phyloP scores from a whole-genome alignment of 1,140 invertebrate species.

The Sminthurinus signatus region DNA sequence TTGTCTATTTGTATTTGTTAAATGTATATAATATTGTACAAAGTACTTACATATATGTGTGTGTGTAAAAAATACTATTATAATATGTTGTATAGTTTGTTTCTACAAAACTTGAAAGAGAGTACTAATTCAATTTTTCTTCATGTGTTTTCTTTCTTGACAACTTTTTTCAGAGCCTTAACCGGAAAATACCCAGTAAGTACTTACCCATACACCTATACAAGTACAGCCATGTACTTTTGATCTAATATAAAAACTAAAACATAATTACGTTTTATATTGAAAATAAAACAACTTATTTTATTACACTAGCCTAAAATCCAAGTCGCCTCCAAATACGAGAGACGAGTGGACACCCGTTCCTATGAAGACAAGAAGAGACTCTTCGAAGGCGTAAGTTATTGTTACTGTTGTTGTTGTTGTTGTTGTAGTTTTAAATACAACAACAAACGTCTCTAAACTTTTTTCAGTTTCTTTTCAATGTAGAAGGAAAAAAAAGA shows the following conservation, averaged over 20 bases:
- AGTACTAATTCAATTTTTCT: not conserved
- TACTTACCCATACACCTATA: constrained; percentile 38
- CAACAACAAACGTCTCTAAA: not conserved
- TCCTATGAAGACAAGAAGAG: constrained; percentile 95
- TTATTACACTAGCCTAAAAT: constrained; percentile 98
- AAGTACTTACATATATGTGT: not conserved
- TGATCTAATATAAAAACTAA: too few species aligned
- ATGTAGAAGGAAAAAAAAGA: not conserved
- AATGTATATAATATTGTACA: not conserved
- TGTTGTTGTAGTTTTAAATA: not conserved
- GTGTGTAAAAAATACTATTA: not conserved
- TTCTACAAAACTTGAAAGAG: not conserved
- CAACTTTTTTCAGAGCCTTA: constrained; percentile 58
- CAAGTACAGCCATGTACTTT: too few species aligned
- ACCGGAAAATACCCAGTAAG: constrained; percentile 93
- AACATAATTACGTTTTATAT: too few species aligned
- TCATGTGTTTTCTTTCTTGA: constrained; percentile 33
- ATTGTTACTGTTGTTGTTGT: not conserved
- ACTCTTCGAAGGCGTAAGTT: constrained; percentile 87
- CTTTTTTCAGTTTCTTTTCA: not conserved
- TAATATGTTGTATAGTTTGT: not conserved
- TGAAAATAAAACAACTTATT: too few species aligned
- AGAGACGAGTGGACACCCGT: constrained; percentile 95
- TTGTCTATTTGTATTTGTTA: not conserved
- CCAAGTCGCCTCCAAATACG: constrained; percentile 97